phyloP scores from a whole-genome alignment of 2,888 invertebrate species.

The Leptinotarsa peninsularis region DNA sequence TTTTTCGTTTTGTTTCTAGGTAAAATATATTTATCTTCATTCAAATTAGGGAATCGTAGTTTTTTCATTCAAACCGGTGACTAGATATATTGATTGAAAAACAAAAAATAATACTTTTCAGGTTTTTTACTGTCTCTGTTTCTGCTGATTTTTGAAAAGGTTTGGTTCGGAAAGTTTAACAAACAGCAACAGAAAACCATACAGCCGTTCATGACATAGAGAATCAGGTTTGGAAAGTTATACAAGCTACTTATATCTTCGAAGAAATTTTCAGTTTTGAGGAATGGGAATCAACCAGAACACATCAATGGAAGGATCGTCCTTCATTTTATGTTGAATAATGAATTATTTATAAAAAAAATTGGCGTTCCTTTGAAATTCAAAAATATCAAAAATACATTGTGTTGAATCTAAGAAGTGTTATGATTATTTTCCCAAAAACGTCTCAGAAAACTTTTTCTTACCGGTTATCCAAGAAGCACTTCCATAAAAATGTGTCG shows the following conservation, averaged over 20 bases:
- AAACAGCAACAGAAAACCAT: constrained; percentile 67
- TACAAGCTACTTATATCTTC: neutral
- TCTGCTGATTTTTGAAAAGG: constrained; percentile 67
- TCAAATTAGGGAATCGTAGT: too few species aligned
- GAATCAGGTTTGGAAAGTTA: too few species aligned
- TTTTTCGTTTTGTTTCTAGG: constrained; percentile 87
- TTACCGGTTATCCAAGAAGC: too few species aligned
- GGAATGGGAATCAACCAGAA: too few species aligned
- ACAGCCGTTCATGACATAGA: constrained; percentile 66
- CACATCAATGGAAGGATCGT: too few species aligned
- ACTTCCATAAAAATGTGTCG: too few species aligned
- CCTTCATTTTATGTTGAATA: too few species aligned
- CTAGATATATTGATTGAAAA: neutral
- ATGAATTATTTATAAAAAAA: too few species aligned
- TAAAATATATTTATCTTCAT: constrained; percentile 59
- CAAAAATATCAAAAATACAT: too few species aligned
- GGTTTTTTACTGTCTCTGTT: constrained; percentile 67
- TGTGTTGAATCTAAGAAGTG: too few species aligned
- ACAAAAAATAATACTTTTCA: constrained; percentile 55
- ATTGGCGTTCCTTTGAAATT: too few species aligned
- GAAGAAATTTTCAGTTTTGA: neutral
- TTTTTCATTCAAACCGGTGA: neutral
- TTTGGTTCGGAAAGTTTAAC: constrained; percentile 64
- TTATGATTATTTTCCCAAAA: neutral
- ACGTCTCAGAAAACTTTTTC: neutral